Percentiles rank a stretch among this genome's conserved stretches.
Evolutionary conservation across 1,140 invertebrate species (phyloP).

Genomic region (Brachionus calyciflorus): DNA sequence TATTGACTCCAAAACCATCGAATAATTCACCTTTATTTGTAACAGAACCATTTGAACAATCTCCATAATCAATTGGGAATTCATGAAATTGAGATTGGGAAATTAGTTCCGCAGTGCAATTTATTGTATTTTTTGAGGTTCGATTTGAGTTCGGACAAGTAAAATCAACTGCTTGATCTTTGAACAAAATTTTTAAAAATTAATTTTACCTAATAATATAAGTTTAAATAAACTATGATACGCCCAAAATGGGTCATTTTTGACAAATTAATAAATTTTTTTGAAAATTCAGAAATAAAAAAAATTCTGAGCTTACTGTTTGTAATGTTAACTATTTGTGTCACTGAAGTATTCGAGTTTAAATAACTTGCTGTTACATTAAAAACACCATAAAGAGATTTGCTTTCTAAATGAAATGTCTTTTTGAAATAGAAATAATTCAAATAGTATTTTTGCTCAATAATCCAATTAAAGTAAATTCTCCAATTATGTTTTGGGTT

Average conservation of each 20-base stretch:
- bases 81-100: background rate
- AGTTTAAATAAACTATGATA: too few species aligned
- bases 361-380: background rate
- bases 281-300: too few species aligned
- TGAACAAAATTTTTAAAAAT: background rate
- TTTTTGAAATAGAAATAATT: constrained; percentile 5
- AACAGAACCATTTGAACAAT: background rate
- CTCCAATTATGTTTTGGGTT: constrained; percentile 1
- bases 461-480: background rate
- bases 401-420: background rate
- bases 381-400: background rate
- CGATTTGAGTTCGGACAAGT: constrained; percentile 2
- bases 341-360: background rate
- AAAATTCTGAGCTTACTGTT: too few species aligned
- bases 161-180: background rate
- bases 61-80: background rate
- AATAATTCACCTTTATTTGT: background rate
- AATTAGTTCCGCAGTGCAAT: background rate
- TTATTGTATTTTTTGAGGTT: background rate
- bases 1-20: background rate
- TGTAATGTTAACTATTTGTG: background rate
- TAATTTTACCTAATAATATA: too few species aligned
- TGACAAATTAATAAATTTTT: too few species aligned
- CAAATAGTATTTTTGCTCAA: background rate
- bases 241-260: too few species aligned